Evolutionary conservation across 1,140 invertebrate genomes (phyloP).

Genomic region (Platorchestia sp.): DNA sequence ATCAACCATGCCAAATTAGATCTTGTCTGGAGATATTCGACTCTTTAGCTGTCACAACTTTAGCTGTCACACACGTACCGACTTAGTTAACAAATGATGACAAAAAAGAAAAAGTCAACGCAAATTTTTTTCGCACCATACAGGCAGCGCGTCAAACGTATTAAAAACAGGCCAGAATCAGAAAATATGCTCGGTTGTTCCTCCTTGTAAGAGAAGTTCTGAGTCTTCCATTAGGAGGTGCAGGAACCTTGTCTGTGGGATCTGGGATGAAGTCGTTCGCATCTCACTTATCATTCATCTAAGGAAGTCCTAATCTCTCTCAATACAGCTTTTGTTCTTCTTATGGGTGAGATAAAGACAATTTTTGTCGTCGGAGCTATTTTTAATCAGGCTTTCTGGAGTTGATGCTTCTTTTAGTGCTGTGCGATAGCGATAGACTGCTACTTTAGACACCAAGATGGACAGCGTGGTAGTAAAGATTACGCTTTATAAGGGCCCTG

Average conservation of each 20-base stretch:
- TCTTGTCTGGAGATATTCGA: too few species aligned
- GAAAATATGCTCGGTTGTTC: not conserved
- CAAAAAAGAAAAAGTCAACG: too few species aligned
- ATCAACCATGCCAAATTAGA: too few species aligned
- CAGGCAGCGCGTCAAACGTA: not conserved
- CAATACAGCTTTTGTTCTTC: slow-evolving; percentile 3
- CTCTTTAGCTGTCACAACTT: not conserved
- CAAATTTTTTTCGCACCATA: too few species aligned
- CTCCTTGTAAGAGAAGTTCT: not conserved
- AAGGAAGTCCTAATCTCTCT: slow-evolving; percentile 23
- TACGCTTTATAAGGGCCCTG: not conserved
- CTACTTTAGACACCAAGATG: slow-evolving; percentile 32
- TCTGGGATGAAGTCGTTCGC: not conserved
- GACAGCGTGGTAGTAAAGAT: slow-evolving; percentile 22
- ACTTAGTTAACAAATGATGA: too few species aligned
- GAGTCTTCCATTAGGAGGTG: not conserved
- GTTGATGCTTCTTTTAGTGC: slow-evolving; percentile 50
- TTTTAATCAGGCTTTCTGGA: slow-evolving; percentile 42
- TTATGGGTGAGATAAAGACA: slow-evolving; percentile 30
- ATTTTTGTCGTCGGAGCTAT: slow-evolving; percentile 44
- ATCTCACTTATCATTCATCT: slow-evolving; percentile 33
- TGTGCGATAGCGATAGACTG: slow-evolving; percentile 41
- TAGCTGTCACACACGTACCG: too few species aligned
- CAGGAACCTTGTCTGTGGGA: not conserved
- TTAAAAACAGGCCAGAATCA: not conserved